Evolutionary conservation across 2,888 invertebrate genomes (phyloP).

Genomic region (Dioctria rufipes): DNA sequence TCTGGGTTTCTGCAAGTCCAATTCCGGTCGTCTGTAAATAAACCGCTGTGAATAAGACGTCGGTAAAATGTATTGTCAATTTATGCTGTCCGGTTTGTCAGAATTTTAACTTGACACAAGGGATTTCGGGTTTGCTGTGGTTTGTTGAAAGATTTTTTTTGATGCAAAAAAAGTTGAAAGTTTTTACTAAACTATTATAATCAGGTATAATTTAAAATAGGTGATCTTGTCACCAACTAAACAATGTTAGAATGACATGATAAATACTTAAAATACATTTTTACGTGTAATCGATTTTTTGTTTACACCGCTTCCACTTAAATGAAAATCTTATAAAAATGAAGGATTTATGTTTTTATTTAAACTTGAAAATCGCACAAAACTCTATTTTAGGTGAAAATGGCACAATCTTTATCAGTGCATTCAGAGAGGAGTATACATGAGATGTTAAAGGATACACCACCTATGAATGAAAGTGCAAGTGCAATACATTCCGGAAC

Average conservation of each 20-base stretch:
- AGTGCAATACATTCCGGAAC: conserved; percentile 83
- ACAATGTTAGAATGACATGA: no score
- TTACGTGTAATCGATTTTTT: conserved; percentile 33
- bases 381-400: conserved; percentile 55
- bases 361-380: no score
- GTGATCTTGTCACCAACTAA: no score
- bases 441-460: conserved; percentile 89
- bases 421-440: conserved; percentile 75
- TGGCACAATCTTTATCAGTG: conserved; percentile 64
- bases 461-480: conserved; percentile 83
- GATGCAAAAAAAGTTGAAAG: not conserved
- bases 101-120: conserved; percentile 11
- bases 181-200: no score
- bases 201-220: no score
- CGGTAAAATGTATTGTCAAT: no score
- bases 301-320: conserved; percentile 22
- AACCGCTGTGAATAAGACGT: conserved; percentile 13
- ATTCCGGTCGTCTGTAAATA: no score
- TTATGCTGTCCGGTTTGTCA: not conserved
- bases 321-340: not conserved
- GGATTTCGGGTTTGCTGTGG: not conserved
- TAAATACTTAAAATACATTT: not conserved
- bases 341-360: no score
- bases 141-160: conserved; percentile 22
- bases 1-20: no score